Conservation (phyloP, 2,888 invertebrate genomes). For the Heliconius aoede region DNA sequence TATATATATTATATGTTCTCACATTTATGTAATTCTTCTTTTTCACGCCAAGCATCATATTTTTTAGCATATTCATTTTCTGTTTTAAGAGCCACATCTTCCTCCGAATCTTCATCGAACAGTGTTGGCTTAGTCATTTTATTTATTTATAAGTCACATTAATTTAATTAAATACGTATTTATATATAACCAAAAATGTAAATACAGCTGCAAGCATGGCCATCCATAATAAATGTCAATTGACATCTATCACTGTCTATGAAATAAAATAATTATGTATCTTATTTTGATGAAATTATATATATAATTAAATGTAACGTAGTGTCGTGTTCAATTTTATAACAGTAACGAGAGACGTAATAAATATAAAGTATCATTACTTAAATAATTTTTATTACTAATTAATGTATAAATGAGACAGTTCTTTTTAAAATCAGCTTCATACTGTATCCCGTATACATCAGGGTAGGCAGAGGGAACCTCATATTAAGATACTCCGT, state of each 20-base stretch:
- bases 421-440: too few species aligned
- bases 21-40: conserved; percentile 93
- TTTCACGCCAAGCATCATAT: conserved; percentile 92
- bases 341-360: too few species aligned
- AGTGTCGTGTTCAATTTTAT: too few species aligned
- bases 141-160: not conserved
- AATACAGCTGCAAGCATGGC: conserved; percentile 32
- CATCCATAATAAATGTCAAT: conserved; percentile 7
- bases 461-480: too few species aligned
- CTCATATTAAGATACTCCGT: too few species aligned
- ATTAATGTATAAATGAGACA: too few species aligned
- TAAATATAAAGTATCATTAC: too few species aligned
- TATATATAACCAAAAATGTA: conserved; percentile 39
- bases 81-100: conserved; percentile 85
- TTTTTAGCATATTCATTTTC: conserved; percentile 92
- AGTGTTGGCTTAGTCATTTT: conserved; percentile 62
- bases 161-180: conserved; percentile 57
- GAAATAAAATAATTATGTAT: not conserved
- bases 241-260: not conserved
- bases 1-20: conserved; percentile 61
- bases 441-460: too few species aligned
- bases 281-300: too few species aligned
- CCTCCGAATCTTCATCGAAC: conserved; percentile 83
- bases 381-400: too few species aligned
- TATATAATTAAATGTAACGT: too few species aligned